Base-by-base conservation (phyloP, 1,140 invertebrate species). In the Phenacoccus solenopsis region DNA sequence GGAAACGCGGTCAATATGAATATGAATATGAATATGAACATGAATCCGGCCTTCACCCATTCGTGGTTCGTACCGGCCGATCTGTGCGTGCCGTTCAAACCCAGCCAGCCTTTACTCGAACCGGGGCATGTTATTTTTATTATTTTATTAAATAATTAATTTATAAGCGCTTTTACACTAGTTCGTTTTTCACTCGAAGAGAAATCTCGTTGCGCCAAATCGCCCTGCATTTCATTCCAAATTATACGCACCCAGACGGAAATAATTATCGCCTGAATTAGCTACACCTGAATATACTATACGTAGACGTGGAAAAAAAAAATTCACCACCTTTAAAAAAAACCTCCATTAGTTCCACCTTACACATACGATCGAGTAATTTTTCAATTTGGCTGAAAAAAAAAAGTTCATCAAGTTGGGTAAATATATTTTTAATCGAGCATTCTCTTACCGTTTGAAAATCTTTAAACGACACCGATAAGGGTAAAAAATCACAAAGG, bases 61-160 rank as follows among this genome's bases (percentile, higher is more conserved):
- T 92, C 90, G 82, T 93, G 90, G 90, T 91, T 92, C 85, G 89
- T 91, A 88, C 89, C 89, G 84, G 87, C 89, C 84, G 89, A 92
- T 84, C 85, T 91, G 80, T 91, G 89, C 87, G 87, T 88, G 78
- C 81, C 85, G 87, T 81, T 89, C 88, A 85, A 86, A 87, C 82
- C 83, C 5, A 71, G 67, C 74, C 83, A 82, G 81, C 87, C 88
- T 85, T 87, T 90, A 83, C 87, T 91, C 82, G 89, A 91, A 85
- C 89, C 89, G 86, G 90, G 90, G 90, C 89, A 90, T 89, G 90
- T 88, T 81, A 84, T 84, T 83, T 81, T 82, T 83, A 83, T 30
- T 68, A 25, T 25, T 68, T 24, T 16, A n/a, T n/a, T n/a, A n/a
- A n/a, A n/a, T n/a, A n/a, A n/a, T n/a, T n/a, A n/a, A n/a, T n/a